Evolutionary conservation across 1,140 invertebrate genomes (phyloP), one percentile per base, ranked within the genome.

Genomic region (Brachionus calyciflorus): DNA sequence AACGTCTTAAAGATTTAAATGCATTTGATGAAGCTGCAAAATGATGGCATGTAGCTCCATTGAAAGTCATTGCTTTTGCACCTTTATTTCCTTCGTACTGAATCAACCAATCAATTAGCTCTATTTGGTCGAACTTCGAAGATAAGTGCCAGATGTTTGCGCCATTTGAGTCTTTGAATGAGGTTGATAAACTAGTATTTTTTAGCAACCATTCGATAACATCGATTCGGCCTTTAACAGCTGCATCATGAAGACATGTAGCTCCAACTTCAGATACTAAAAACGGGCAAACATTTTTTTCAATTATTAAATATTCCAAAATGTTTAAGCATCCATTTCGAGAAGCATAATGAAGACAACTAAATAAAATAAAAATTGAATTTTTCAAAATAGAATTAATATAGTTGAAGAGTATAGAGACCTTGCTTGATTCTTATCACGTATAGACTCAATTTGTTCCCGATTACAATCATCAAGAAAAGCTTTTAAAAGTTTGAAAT

Each of bases 271-370:
- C 65, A 33, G 65, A 49, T 44, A 49, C 44, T 17, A 70, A 30
- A 51, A 37, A 49, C 33, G 46, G 44, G 21, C 14, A 12, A n/a
- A 70, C 24, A 17, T 70, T 49, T 70, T 70, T 70, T 12, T 49
- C 46, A 19, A 17, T 30, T 21, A 70, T 49, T 10, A 70, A 70
- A 46, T 70, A 70, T 19, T 70, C n/a, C 3, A 70, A n/a, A 17
- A 70, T 37, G 14, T 51, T 70, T 17, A 70, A 19, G 10, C 37
- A 33, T 3, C 65, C 65, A 19, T 70, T 49, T 19, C 65, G 44
- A 19, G 26, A 28, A 30, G 65, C 65, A 51, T 70, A 70, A 51
- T 70, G 65, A 49, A 70, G 26, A 65, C 33, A 65, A 41, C 60
- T 65, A 9, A 30, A 30, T 17, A 37, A 21, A 41, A 65, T 19